Conservation (phyloP, 1,140 invertebrate genomes). For the Ptiloglossa arizonensis region DNA sequence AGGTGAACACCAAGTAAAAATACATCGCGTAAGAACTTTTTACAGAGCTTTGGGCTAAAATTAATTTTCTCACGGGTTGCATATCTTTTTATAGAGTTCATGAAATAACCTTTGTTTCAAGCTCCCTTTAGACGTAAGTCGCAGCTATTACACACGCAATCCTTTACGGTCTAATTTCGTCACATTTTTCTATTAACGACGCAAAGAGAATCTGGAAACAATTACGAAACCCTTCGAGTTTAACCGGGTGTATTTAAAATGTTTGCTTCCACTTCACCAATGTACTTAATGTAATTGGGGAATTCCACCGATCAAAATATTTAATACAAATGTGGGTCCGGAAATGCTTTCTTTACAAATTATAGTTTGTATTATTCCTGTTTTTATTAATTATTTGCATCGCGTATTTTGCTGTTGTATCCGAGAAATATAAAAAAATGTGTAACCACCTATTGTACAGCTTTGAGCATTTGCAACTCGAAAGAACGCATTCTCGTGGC, state of each 20-base stretch:
- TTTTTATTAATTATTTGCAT: no score
- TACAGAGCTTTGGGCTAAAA: background rate
- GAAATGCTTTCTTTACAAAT: no score
- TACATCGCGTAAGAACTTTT: background rate
- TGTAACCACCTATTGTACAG: no score
- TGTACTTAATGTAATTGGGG: no score
- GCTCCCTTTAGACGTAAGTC: conserved; percentile 7
- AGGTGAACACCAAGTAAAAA: conserved; percentile 14
- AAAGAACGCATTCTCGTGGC: no score
- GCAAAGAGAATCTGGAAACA: background rate
- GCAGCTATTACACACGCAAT: background rate
- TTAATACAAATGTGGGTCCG: no score
- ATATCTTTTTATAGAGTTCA: conserved; percentile 19
- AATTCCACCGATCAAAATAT: no score
- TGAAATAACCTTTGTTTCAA: background rate
- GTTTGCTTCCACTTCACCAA: background rate
- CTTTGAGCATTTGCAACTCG: no score
- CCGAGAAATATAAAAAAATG: no score
- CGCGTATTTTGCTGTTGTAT: no score
- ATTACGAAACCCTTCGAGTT: background rate
- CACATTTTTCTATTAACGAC: no score
- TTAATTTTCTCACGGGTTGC: background rate
- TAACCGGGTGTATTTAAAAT: background rate
- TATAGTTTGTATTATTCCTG: no score
- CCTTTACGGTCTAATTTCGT: background rate